Evolutionary conservation across 2,888 invertebrate species (phyloP).

Genomic region (Euspilapteryx auroguttella): DNA sequence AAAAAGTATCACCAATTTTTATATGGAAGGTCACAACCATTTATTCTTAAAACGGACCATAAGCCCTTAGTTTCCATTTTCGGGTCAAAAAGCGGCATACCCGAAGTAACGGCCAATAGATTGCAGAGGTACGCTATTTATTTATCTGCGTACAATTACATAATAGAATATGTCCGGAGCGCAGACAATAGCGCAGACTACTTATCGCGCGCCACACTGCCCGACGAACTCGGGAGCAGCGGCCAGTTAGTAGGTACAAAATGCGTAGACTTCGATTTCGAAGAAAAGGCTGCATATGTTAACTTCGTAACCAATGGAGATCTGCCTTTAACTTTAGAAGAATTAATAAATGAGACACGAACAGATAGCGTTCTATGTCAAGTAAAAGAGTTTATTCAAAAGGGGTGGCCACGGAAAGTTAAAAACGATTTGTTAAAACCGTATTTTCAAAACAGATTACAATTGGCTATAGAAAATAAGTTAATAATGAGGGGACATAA

Average conservation of each 20-base stretch:
- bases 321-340: background rate
- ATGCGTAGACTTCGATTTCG: background rate
- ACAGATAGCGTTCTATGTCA: background rate
- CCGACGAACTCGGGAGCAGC: too few species aligned
- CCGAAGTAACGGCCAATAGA: conserved; percentile 5
- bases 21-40: too few species aligned
- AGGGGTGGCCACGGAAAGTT: background rate
- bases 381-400: background rate
- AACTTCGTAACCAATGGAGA: background rate
- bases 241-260: too few species aligned
- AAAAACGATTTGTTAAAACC: too few species aligned
- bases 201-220: background rate
- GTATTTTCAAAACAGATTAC: background rate
- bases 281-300: background rate
- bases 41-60: conserved; percentile 6
- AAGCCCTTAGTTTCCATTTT: conserved; percentile 6
- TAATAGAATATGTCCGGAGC: background rate
- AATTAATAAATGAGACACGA: background rate
- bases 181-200: background rate
- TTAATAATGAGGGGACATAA: background rate
- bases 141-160: conserved; percentile 1
- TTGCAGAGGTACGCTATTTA: conserved; percentile 4
- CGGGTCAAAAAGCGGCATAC: conserved; percentile 4
- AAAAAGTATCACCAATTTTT: too few species aligned
- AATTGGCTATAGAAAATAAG: background rate